Conservation (phyloP, 1,140 invertebrate genomes). For the Bicyclus anynana region DNA sequence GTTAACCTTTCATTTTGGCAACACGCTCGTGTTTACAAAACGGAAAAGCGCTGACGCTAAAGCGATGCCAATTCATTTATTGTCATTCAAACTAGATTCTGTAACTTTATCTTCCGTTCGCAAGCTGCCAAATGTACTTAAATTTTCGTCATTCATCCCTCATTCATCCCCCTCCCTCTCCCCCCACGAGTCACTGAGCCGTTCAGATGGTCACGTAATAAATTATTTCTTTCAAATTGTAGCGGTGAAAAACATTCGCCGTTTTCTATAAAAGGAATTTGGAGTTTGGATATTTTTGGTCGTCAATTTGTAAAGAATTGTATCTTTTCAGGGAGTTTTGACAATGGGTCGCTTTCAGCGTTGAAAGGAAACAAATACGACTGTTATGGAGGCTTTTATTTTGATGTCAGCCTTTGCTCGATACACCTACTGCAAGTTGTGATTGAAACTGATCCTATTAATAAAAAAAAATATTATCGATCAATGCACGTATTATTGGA, state of each 20-base stretch:
- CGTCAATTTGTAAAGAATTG: background rate
- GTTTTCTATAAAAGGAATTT: conserved; percentile 3
- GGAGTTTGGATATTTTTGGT: conserved; percentile 4
- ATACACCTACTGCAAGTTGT: no score
- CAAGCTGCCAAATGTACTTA: conserved; percentile 24
- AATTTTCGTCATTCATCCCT: conserved; percentile 25
- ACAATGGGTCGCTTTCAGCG: background rate
- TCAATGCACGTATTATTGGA: no score
- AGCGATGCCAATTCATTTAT: no score
- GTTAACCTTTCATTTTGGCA: no score
- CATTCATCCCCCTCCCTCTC: conserved; percentile 1
- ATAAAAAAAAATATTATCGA: no score
- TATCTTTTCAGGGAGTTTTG: background rate
- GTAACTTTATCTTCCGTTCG: no score
- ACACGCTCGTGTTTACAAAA: no score
- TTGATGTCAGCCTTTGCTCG: no score
- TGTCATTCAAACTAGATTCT: no score
- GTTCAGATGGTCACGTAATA: conserved; percentile 27
- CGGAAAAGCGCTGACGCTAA: no score
- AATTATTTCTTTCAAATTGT: conserved; percentile 28
- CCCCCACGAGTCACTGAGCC: conserved; percentile 18
- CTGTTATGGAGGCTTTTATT: no score
- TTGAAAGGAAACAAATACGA: background rate
- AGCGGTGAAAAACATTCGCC: conserved; percentile 16
- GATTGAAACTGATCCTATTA: no score